A percentile compares a stretch with the other conserved stretches of the same genome.
phyloP scores from a whole-genome alignment of 1,140 invertebrate species.

The Bombus balteatus region DNA sequence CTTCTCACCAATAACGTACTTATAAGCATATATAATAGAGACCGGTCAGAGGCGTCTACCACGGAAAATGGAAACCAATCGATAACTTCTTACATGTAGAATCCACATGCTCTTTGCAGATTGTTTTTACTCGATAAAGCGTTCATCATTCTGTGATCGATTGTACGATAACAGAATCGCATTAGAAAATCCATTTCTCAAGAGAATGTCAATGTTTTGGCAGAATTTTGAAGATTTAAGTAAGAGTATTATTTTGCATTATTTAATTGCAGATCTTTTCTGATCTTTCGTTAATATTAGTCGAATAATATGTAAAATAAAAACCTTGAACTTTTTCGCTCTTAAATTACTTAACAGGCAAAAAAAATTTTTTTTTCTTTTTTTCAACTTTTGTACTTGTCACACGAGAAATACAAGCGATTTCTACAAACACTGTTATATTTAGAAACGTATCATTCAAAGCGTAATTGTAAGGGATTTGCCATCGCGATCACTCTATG shows the following conservation, averaged over 20 bases:
- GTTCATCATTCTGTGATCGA: not conserved
- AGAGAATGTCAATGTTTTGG: not conserved
- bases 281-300: too few relatives aligned
- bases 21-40: not conserved
- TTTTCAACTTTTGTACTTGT: too few relatives aligned
- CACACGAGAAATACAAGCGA: too few relatives aligned
- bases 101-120: not conserved
- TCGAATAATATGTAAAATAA: too few relatives aligned
- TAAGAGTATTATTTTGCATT: not conserved
- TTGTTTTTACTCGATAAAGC: not conserved
- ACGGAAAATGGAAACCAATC: slow-evolving; percentile 24
- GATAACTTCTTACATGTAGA: slow-evolving; percentile 32
- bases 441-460: too few relatives aligned
- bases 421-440: too few relatives aligned
- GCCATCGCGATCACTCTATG: too few relatives aligned
- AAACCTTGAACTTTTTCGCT: too few relatives aligned
- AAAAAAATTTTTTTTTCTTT: too few relatives aligned
- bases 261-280: not conserved
- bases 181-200: not conserved
- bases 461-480: too few relatives aligned
- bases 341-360: too few relatives aligned
- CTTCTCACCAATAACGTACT: not conserved
- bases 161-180: not conserved
- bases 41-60: not conserved
- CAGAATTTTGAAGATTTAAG: not conserved